phyloP scores from a whole-genome alignment of 2,113 vertebrate species.

The Pandion haliaetus region DNA sequence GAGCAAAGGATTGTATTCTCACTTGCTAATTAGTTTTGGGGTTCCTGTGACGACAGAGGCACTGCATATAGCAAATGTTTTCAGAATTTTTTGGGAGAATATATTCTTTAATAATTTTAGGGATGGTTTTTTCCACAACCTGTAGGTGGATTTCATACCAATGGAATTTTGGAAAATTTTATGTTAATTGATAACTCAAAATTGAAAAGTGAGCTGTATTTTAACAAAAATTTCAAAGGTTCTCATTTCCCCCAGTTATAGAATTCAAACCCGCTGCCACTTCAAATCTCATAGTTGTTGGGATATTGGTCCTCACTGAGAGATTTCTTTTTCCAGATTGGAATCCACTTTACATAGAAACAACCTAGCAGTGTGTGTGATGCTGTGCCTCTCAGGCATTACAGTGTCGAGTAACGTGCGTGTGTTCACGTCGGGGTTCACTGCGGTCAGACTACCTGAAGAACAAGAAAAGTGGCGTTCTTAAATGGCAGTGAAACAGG shows the following conservation, averaged over 20 bases:
- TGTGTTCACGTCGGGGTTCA: background rate
- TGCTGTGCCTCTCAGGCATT: background rate
- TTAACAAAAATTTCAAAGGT: background rate
- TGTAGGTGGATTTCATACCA: background rate
- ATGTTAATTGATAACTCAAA: background rate
- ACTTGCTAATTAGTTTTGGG: background rate
- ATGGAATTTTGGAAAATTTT: background rate
- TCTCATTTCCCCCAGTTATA: background rate
- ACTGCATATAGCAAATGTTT: background rate
- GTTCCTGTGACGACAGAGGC: background rate
- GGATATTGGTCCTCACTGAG: background rate
- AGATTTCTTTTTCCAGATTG: background rate
- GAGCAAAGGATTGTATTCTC: background rate
- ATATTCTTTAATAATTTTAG: background rate
- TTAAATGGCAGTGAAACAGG: background rate
- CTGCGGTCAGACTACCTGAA: background rate
- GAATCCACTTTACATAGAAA: background rate
- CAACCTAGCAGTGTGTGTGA: background rate
- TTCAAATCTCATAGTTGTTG: background rate
- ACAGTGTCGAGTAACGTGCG: fast-evolving
- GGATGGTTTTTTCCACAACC: background rate
- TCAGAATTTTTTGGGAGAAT: background rate
- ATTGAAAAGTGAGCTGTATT: background rate
- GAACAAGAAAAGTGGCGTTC: no score
- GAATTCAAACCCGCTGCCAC: background rate